Base-by-base conservation (phyloP, 2,888 invertebrate genomes). In the Nomada ferruginata region DNA sequence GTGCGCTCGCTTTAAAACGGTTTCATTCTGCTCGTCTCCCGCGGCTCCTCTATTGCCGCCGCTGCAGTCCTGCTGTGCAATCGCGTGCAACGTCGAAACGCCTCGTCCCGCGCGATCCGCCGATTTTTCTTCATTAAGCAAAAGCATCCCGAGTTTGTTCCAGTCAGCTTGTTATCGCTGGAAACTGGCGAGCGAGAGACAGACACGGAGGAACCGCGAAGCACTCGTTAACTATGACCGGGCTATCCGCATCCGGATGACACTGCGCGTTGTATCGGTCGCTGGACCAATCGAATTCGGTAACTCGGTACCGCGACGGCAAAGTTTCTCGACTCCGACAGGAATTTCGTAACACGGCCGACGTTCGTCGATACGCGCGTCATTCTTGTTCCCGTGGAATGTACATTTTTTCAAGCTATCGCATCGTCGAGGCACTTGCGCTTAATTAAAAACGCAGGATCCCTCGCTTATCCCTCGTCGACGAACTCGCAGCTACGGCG, bases 281-380 rank as follows among this genome's bases (percentile, higher is more conserved):
- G 36, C 9, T 5, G 10, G 2, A 53, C 60, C 55, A 83, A 82
- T 60, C 57, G 18, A 68, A 68, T 68, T 76, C 74, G 57, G 23
- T 64, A 64, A n/a, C 36, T 64, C 70, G 63, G 7, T 7, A 5
- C 5, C 36, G 36, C 36, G 36, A 36, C 26, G 71, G n/a, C 18
- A 15, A 72, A 75, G 64, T 75, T 60, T 61, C 70, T 52, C 64
- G 59, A 76, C 55, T 53, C 50, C 15, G 50, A 42, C 57, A 42
- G 59, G 71, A 71, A 79, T 76, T 71, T 73, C 52, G 44, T 29
- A 68, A 61, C 44, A 18, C 26, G 26, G n/a, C 26, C 20, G 44
- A 18, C 57, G 26, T 23, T 23, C 29, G 20, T 15, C 5, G 68
- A 68, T 68, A 18, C 47, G 20, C 60, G 42, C 15, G 52, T 65